Percentiles rank a stretch among this genome's conserved stretches.
phyloP scores from a whole-genome alignment of 1,140 invertebrate species.

The Heliconius hewitsoni region DNA sequence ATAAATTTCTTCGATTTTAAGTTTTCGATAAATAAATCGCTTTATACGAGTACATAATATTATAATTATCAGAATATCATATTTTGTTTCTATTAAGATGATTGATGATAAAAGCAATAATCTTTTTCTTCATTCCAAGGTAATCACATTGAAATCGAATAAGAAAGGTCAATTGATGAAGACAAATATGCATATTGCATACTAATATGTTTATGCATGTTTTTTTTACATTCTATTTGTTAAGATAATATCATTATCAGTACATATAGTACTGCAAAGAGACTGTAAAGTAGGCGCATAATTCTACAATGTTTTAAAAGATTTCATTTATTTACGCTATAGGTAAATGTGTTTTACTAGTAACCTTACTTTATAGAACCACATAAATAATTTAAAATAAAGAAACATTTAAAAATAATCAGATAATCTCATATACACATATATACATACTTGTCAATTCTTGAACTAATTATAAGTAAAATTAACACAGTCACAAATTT shows the following conservation, averaged over 20 bases:
- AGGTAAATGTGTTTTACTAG: no score
- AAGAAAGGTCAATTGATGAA: slow-evolving; percentile 32
- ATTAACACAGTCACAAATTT: background rate
- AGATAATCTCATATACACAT: background rate
- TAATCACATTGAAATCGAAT: slow-evolving; percentile 38
- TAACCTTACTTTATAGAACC: no score
- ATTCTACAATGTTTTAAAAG: no score
- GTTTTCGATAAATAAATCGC: no score
- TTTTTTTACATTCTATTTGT: background rate
- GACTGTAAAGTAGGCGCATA: no score
- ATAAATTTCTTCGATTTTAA: no score
- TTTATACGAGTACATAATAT: background rate
- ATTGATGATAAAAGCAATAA: slow-evolving; percentile 12
- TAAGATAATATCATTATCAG: slow-evolving; percentile 6
- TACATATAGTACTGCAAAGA: background rate
- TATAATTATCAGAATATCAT: background rate
- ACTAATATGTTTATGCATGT: background rate
- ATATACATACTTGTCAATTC: background rate
- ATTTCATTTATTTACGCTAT: no score
- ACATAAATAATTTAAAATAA: no score
- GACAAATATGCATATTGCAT: slow-evolving; percentile 11
- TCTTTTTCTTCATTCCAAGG: slow-evolving; percentile 41
- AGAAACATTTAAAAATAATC: background rate
- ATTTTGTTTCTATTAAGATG: background rate
- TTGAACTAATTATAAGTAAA: background rate